A percentile compares a stretch with the other conserved stretches of the same genome.
These are phyloP conservation scores for Cataglyphis altisquamis DNA, from an alignment of 2,888 invertebrate species.

Conservation along the genomic window DNA sequence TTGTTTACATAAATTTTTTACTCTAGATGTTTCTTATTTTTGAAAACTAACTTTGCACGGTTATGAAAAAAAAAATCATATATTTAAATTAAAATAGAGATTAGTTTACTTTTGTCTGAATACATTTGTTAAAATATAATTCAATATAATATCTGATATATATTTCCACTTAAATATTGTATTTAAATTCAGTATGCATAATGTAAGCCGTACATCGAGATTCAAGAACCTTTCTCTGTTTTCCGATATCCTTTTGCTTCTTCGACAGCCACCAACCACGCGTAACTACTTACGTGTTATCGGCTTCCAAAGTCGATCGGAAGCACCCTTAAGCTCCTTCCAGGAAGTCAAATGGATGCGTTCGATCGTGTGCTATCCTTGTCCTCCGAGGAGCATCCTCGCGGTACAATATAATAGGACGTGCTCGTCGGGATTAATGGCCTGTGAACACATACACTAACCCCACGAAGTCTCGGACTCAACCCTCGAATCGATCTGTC, in stretches of 20 bases:
- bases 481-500: slow-evolving; percentile 30
- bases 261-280: slow-evolving; percentile 27
- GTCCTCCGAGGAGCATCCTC: slow-evolving; percentile 45
- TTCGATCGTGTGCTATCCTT: neutral
- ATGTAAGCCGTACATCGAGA: neutral
- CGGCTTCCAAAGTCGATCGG: slow-evolving; percentile 60
- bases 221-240: neutral
- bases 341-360: slow-evolving; percentile 35
- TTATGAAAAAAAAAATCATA: neutral
- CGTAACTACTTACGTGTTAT: slow-evolving; percentile 49
- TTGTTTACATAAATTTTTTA: neutral
- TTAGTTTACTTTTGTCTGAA: neutral
- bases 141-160: neutral
- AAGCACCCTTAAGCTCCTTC: slow-evolving; percentile 45
- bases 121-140: neutral
- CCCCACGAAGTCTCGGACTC: slow-evolving; percentile 12
- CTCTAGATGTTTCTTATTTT: neutral
- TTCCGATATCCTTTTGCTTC: slow-evolving; percentile 1
- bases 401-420: slow-evolving; percentile 62
- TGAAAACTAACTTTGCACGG: neutral
- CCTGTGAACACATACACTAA: slow-evolving; percentile 66
- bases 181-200: neutral
- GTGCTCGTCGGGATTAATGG: slow-evolving; percentile 68
- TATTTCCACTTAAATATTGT: neutral
- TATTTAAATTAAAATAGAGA: slow-evolving; percentile 1